Base-by-base conservation (phyloP, 1,140 invertebrate species). In the Campoletis sonorensis region DNA sequence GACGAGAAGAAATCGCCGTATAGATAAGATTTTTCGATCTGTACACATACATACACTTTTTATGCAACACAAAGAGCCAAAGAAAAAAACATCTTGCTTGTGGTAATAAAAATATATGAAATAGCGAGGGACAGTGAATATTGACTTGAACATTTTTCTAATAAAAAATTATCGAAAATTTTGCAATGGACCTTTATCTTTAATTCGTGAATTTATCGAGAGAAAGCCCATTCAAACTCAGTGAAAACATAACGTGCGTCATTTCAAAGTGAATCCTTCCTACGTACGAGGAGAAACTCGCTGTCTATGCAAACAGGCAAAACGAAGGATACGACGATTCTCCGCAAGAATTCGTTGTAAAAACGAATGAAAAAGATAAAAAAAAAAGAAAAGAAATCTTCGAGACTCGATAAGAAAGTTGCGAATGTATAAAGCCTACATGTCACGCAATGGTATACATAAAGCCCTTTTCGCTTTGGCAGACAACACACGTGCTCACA, bases 1-100 rank as follows among this genome's bases (percentile, higher is more conserved):
- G 85, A 86, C 85, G 83, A 84, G 86, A 5, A 84, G 84, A 85
- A 85, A 87, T 87, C 86, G 84, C 84, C 84, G 86, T 85, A 82
- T 84, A 88, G 83, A 84, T 33, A 37, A 40, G 83, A 80, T 68
- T 85, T 87, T 83, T 83, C 26, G 54, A 23, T 45, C 40, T 45
- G 40, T 45, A 45, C 13, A 45, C 11, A 45, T 5, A 45, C 40
- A 45, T 45, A 45, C 40, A 45, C 13, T 45, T 45, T 45, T 45
- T 58, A 13, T 58, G 21, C 16, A 58, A 21, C 68, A n/a, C 4
- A 5, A 18, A 18, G 68, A 11, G 10, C 68, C 27, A 4, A 70
- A 8, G 33, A 40, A 71, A 71, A 40, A 71, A 21, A 54, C 3
- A 54, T 54, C 49, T 54, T n/a, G n/a, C n/a, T 54, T 15, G 3